Evolutionary conservation across 2,797 vertebrate species (phyloP).

Genomic region (Hippocampus kuda): DNA sequence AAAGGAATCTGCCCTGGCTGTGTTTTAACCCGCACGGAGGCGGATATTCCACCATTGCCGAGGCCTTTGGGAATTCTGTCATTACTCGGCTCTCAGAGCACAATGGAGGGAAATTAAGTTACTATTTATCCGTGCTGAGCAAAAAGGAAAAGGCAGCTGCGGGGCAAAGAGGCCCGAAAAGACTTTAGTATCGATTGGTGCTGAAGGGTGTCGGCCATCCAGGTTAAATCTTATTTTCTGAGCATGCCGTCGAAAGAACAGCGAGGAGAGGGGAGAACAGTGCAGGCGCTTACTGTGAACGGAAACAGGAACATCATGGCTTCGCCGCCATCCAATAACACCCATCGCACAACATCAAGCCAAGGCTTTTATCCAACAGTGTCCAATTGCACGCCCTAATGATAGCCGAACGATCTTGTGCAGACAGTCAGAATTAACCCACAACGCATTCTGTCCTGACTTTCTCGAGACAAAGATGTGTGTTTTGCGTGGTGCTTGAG

Average conservation of each 20-base stretch:
- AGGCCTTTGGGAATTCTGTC: slow-evolving; percentile 67
- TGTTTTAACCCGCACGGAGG: slow-evolving; percentile 54
- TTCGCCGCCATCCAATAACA: slow-evolving; percentile 51
- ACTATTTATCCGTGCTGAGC: slow-evolving; percentile 75
- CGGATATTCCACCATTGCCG: slow-evolving; percentile 55
- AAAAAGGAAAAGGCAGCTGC: slow-evolving; percentile 71
- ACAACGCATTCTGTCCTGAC: slow-evolving; percentile 45
- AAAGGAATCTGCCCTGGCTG: slow-evolving; percentile 59
- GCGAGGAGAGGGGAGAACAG: slow-evolving; percentile 38
- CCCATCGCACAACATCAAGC: slow-evolving; percentile 56
- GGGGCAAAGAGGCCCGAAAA: slow-evolving; percentile 68
- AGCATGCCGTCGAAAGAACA: slow-evolving; percentile 41
- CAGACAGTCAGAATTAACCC: slow-evolving; percentile 52
- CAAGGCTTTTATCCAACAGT: slow-evolving; percentile 55
- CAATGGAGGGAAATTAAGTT: slow-evolving; percentile 77
- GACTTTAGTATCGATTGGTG: slow-evolving; percentile 81
- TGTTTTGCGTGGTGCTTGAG: background rate
- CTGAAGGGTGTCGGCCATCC: slow-evolving; percentile 62
- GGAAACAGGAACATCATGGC: slow-evolving; percentile 50
- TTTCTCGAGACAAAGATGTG: slow-evolving; percentile 35
- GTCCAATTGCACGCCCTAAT: slow-evolving; percentile 59
- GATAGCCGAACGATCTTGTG: slow-evolving; percentile 47
- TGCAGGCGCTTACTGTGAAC: slow-evolving; percentile 42
- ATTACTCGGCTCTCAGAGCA: slow-evolving; percentile 74
- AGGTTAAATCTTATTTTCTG: slow-evolving; percentile 63